phyloP scores from a whole-genome alignment of 2,797 vertebrate species.

The Oreortyx pictus region DNA sequence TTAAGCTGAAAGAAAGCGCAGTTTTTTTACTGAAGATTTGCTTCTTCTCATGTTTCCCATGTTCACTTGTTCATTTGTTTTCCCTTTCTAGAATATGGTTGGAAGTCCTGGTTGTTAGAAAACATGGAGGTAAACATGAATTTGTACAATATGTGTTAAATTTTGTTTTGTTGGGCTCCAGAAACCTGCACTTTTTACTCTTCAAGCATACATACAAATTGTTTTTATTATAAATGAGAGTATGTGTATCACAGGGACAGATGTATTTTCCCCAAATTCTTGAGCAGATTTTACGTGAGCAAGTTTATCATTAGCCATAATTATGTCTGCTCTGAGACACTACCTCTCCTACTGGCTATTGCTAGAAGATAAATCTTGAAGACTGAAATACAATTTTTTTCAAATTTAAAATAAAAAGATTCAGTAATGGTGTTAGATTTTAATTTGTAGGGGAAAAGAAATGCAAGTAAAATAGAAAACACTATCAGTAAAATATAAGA shows the following conservation, averaged over 20 bases:
- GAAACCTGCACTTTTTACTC: neutral
- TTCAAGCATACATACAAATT: neutral
- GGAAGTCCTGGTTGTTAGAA: neutral
- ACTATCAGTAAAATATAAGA: neutral
- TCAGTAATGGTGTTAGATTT: neutral
- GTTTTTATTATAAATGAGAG: neutral
- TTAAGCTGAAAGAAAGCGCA: neutral
- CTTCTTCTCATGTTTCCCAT: neutral
- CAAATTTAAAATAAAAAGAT: neutral
- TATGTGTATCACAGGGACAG: neutral
- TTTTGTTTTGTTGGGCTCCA: neutral
- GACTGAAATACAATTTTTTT: neutral
- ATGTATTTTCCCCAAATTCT: neutral
- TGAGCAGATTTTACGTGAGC: slow-evolving; percentile 29
- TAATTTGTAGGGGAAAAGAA: neutral
- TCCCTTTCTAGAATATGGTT: neutral
- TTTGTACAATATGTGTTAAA: neutral
- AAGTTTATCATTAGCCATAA: slow-evolving; percentile 21
- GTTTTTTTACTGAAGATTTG: neutral
- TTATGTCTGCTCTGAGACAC: neutral
- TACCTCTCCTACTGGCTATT: neutral
- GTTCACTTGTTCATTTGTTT: neutral
- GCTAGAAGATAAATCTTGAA: neutral
- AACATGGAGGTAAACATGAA: neutral
- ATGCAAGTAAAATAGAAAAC: neutral